Conservation (phyloP, 2,113 vertebrate genomes). For the Rutilus rutilus region DNA sequence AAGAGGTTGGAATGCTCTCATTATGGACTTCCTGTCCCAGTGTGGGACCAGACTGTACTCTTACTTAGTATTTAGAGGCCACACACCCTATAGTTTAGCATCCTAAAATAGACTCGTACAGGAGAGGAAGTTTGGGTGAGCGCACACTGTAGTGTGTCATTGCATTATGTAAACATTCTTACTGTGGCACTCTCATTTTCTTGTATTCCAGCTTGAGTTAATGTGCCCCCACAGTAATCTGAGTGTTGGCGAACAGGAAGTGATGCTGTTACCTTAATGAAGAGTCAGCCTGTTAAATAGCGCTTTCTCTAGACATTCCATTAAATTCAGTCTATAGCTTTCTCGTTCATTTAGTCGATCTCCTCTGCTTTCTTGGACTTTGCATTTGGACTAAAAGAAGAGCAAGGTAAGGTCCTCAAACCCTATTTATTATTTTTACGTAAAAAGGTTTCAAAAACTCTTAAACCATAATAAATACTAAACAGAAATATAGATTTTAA, state of each 20-base stretch:
- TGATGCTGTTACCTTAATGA: conserved; percentile 49
- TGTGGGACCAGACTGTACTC: conserved; percentile 48
- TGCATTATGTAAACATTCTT: conserved; percentile 42
- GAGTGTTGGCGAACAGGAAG: conserved; percentile 58
- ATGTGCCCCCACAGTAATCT: conserved; percentile 39
- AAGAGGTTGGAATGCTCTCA: conserved; percentile 46
- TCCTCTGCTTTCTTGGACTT: conserved; percentile 16
- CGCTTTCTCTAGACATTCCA: conserved; percentile 20
- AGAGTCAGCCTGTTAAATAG: conserved; percentile 56
- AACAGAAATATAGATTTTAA: neutral
- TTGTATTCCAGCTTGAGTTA: neutral
- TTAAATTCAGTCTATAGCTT: conserved; percentile 38
- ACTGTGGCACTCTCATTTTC: conserved; percentile 41
- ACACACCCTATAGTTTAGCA: conserved; percentile 61
- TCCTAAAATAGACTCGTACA: conserved; percentile 52
- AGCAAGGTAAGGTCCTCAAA: conserved; percentile 38
- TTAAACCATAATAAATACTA: neutral
- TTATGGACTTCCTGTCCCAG: conserved; percentile 57
- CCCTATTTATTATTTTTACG: neutral
- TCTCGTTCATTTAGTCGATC: neutral
- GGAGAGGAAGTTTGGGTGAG: conserved; percentile 42
- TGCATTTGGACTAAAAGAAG: neutral
- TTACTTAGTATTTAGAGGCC: conserved; percentile 45
- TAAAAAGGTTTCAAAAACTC: neutral
- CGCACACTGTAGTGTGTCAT: conserved; percentile 34